These are phyloP conservation scores for Pogonomyrmex barbatus DNA, from an alignment of 1,140 invertebrate species.

Conservation along the genomic window DNA sequence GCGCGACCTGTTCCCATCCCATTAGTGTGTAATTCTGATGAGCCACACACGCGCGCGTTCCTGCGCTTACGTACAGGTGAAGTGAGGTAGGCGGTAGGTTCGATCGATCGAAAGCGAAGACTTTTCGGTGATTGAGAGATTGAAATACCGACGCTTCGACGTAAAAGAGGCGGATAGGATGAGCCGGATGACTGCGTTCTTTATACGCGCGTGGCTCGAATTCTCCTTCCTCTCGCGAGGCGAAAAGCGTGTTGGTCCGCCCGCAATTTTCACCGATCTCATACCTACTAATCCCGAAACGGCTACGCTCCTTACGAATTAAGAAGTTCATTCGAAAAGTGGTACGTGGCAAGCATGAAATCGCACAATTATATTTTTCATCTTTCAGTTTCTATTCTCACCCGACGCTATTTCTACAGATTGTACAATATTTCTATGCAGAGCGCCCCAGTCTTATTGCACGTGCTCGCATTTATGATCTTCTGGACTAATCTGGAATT, in stretches of 20 bases:
- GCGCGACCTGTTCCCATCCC: neutral
- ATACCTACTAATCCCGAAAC: constrained; percentile 24
- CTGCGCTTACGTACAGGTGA: neutral
- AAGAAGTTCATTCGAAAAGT: constrained; percentile 8
- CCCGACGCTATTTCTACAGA: neutral
- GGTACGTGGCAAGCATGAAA: neutral
- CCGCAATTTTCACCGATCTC: constrained; percentile 7
- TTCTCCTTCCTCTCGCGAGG: constrained; percentile 27
- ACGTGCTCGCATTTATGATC: neutral
- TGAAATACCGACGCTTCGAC: constrained; percentile 18
- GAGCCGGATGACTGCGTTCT: constrained; percentile 31
- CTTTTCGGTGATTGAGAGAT: constrained; percentile 23
- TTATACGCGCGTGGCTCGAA: constrained; percentile 18
- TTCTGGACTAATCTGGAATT: neutral
- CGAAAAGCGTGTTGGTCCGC: neutral
- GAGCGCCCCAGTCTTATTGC: neutral
- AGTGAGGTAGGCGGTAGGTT: neutral
- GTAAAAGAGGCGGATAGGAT: neutral
- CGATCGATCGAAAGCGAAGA: constrained; percentile 12
- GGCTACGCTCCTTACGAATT: neutral
- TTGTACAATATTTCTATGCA: neutral
- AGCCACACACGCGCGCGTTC: neutral
- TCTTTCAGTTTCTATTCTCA: neutral
- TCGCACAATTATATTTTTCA: neutral
- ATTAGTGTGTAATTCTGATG: constrained; percentile 22